These are phyloP conservation scores for Alosa sapidissima DNA, from an alignment of 2,797 vertebrate genomes.

Conservation along the genomic window DNA sequence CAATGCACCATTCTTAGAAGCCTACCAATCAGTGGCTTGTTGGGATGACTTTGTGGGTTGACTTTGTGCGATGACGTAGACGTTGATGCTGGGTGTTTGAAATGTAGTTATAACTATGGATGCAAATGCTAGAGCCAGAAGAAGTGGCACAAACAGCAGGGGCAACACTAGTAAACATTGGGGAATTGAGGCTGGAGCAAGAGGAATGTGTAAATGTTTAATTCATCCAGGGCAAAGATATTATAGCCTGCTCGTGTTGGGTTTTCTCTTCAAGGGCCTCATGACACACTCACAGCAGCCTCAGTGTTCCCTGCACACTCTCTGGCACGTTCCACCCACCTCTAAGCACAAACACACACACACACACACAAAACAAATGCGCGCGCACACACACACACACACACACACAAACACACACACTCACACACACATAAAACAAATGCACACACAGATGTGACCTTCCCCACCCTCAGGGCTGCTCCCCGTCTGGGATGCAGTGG, in stretches of 20 bases:
- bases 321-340: constrained; percentile 68
- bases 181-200: background rate
- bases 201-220: background rate
- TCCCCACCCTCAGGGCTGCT: constrained; percentile 1
- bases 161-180: background rate
- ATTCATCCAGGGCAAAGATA: background rate
- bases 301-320: constrained; percentile 60
- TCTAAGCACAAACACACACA: background rate
- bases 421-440: background rate
- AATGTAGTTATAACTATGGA: background rate
- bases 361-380: background rate
- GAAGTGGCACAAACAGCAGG: background rate
- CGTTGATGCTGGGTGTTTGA: background rate
- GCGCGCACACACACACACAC: background rate
- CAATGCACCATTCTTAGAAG: too few relatives aligned
- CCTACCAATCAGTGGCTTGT: too few relatives aligned
- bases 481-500: background rate
- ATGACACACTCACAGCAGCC: constrained; percentile 59
- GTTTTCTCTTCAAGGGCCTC: background rate
- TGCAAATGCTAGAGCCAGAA: background rate
- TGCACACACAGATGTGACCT: background rate
- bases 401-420: background rate
- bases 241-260: background rate
- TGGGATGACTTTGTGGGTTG: too few relatives aligned
- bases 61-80: too few relatives aligned